phyloP scores from a whole-genome alignment of 1,140 invertebrate species.

The Muscidifurax raptorellus region DNA sequence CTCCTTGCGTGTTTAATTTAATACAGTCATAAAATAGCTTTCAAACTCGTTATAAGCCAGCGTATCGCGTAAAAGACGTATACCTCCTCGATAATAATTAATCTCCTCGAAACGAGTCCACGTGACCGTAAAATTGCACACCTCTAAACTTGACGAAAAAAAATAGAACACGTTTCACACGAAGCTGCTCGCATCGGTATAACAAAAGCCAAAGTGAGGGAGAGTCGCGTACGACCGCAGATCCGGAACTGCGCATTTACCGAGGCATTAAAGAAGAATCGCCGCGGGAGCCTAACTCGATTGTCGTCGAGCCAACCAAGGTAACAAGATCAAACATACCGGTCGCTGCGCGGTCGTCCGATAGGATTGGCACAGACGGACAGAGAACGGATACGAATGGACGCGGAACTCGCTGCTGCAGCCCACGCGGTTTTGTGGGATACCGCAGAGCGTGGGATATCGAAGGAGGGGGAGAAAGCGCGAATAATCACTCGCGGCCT shows the following conservation, averaged over 20 bases:
- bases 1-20: neutral
- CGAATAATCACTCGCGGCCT: slow-evolving; percentile 73
- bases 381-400: slow-evolving; percentile 44
- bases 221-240: neutral
- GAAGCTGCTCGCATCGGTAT: neutral
- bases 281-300: slow-evolving; percentile 56
- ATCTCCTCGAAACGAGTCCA: too few relatives aligned
- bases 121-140: too few relatives aligned
- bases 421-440: slow-evolving; percentile 66
- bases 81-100: too few relatives aligned
- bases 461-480: slow-evolving; percentile 62
- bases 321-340: slow-evolving; percentile 68
- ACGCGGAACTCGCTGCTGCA: slow-evolving; percentile 56
- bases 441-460: slow-evolving; percentile 59
- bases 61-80: too few relatives aligned
- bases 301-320: slow-evolving; percentile 64
- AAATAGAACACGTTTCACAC: too few relatives aligned
- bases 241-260: slow-evolving; percentile 5
- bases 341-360: slow-evolving; percentile 11
- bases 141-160: too few relatives aligned
- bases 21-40: neutral
- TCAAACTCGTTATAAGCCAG: neutral
- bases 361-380: slow-evolving; percentile 10
- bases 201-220: neutral
- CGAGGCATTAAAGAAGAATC: slow-evolving; percentile 33